phyloP scores from a whole-genome alignment of 2,888 invertebrate species.

The Dynastes tityus region DNA sequence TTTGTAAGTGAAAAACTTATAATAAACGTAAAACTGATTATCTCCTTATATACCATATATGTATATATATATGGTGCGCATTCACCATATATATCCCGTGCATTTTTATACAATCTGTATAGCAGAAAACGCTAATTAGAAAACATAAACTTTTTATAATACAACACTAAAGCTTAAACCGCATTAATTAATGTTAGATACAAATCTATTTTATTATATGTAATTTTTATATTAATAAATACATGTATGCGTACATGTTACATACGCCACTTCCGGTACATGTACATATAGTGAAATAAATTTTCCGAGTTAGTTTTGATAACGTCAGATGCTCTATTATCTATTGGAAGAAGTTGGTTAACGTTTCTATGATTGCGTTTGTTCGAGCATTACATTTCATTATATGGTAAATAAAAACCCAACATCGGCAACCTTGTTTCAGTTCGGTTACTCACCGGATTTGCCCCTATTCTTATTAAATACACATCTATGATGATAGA shows the following conservation, averaged over 20 bases:
- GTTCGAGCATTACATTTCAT: no score
- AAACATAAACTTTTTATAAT: conserved; percentile 24
- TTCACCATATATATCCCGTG: no score
- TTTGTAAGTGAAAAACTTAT: no score
- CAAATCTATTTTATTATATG: conserved; percentile 39
- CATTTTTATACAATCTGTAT: neutral
- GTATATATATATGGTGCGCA: no score
- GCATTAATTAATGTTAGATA: conserved; percentile 46
- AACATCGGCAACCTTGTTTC: no score
- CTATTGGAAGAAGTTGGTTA: neutral
- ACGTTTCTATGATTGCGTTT: neutral
- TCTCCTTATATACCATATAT: no score
- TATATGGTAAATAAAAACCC: no score
- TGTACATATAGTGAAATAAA: conserved; percentile 25
- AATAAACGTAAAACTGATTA: no score
- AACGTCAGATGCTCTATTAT: conserved; percentile 6
- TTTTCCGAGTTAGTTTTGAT: conserved; percentile 16
- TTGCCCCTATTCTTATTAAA: no score
- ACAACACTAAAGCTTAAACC: conserved; percentile 28
- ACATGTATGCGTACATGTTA: conserved; percentile 16
- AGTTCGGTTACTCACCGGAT: no score
- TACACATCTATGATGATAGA: no score
- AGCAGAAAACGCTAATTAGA: conserved; percentile 33
- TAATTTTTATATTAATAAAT: conserved; percentile 40
- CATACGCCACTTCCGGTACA: conserved; percentile 22